A percentile compares a stretch with the other conserved stretches of the same genome.
Evolutionary conservation across 2,797 vertebrate species (phyloP).

Genomic region (Eptatretus atami): DNA sequence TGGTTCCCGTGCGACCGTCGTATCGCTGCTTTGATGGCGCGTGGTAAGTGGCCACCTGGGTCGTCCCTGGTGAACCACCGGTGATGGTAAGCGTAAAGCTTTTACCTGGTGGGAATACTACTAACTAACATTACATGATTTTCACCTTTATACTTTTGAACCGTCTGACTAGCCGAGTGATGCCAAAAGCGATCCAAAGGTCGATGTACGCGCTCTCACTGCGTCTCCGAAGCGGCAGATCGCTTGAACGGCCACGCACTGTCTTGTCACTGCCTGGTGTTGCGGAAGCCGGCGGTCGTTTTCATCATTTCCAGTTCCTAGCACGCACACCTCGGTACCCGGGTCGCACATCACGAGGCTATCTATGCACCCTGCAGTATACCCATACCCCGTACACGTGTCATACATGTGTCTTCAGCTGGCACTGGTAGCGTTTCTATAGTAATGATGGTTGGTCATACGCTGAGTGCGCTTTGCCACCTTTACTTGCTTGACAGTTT

Average conservation of each 20-base stretch:
- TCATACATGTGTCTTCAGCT: too few species aligned
- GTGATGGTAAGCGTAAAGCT: conserved; percentile 93
- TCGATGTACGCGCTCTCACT: conserved; percentile 56
- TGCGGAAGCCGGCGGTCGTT: conserved; percentile 76
- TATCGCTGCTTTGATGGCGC: conserved; percentile 92
- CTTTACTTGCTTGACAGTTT: too few species aligned
- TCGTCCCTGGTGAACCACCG: conserved; percentile 81
- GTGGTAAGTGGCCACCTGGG: conserved; percentile 85
- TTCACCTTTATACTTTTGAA: too few species aligned
- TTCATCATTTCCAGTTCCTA: conserved; percentile 88
- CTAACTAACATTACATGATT: too few species aligned
- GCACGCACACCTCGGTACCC: conserved; percentile 76
- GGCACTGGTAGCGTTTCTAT: too few species aligned
- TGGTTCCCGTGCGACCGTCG: conserved; percentile 73
- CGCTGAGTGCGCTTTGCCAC: too few species aligned
- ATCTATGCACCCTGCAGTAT: conserved; percentile 34
- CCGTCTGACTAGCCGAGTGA: too few species aligned
- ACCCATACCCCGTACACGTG: too few species aligned
- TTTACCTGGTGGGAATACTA: conserved; percentile 28
- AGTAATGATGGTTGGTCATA: too few species aligned
- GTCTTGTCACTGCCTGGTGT: conserved; percentile 69
- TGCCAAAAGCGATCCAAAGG: too few species aligned
- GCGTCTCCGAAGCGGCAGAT: conserved; percentile 72
- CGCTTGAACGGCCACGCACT: conserved; percentile 88
- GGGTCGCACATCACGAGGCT: conserved; percentile 44